Base-by-base conservation (phyloP, 2,113 vertebrate species). In the Phalacrocorax carbo region DNA sequence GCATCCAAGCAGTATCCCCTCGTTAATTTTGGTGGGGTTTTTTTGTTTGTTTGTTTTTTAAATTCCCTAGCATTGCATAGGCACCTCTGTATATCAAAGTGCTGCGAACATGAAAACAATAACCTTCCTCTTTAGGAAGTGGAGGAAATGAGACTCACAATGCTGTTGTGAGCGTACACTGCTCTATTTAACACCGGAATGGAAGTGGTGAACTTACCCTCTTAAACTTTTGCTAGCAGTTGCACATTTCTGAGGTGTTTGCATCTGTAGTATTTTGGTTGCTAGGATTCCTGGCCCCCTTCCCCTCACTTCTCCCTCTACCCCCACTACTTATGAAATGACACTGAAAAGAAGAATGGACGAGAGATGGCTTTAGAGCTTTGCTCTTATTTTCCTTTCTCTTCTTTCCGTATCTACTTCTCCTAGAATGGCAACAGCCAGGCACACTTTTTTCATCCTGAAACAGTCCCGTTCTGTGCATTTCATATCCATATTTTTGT, bases 221-320 rank as follows among this genome's bases (percentile, higher is more conserved):
- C 69, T 65, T 20, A 66, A 82, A 49, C 30, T 87, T 91, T 19
- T 62, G 46, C 88, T 71, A 60, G 76, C 58, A 51, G 32, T 75
- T 93, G 62, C 60, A 76, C 70, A 64, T 96, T 94, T 94, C 73
- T 66, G 69, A 95, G 88, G 92, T 91, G 89, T 95, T 97, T 87
- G 66, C 66, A 73, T 88, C 75, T 60, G 49, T 32, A 82, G 83
- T 58, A 58, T 90, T 96, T 82, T 32, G 66, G 93, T 96, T 97
- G 95, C 95, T 95, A 91, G 82, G 96, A 88, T 95, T 95, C 71
- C 78, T 96, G 95, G 77, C 61, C 81, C 76, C 62, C 32, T 89
- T 92, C 57, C 80, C 34, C 61, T 95, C 34, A 55, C 38, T 71
- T 64, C 44, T 64, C 38, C 68, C 52, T 93, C 66, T 77, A 40